Percentiles rank a stretch among this genome's conserved stretches.
phyloP scores from a whole-genome alignment of 2,797 vertebrate genomes.

The Gymnoscopelus braueri region DNA sequence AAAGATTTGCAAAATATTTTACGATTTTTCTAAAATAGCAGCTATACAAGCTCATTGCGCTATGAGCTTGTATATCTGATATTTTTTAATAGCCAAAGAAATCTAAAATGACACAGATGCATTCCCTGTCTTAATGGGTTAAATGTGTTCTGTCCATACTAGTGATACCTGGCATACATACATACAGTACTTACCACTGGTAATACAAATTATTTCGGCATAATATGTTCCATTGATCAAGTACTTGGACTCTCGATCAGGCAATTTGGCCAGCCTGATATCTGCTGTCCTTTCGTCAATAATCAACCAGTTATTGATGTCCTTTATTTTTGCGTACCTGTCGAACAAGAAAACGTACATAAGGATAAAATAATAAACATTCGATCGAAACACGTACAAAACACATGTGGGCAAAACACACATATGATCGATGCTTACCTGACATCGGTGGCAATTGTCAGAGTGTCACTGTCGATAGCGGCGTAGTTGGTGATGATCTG shows the following conservation, averaged over 20 bases:
- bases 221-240: conserved; percentile 85
- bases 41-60: no score
- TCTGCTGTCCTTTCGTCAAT: conserved; percentile 86
- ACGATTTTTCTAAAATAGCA: no score
- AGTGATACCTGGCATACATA: not conserved
- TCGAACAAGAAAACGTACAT: conserved; percentile 22
- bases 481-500: conserved; percentile 79
- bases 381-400: not conserved
- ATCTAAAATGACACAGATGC: no score
- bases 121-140: no score
- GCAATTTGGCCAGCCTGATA: conserved; percentile 85
- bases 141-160: not conserved
- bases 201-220: conserved; percentile 84
- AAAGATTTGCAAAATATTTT: no score
- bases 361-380: not conserved
- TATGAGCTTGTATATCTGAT: no score
- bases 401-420: not conserved
- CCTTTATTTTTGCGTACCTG: conserved; percentile 86
- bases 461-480: conserved; percentile 89
- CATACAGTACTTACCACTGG: conserved; percentile 79
- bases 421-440: conserved; percentile 73
- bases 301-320: conserved; percentile 84
- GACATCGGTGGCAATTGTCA: conserved; percentile 80
- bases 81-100: no score
- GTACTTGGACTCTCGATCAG: conserved; percentile 82